These are phyloP conservation scores for Melanotaenia parkinsoni DNA, from an alignment of 2,797 vertebrate genomes.

Conservation along the genomic window DNA sequence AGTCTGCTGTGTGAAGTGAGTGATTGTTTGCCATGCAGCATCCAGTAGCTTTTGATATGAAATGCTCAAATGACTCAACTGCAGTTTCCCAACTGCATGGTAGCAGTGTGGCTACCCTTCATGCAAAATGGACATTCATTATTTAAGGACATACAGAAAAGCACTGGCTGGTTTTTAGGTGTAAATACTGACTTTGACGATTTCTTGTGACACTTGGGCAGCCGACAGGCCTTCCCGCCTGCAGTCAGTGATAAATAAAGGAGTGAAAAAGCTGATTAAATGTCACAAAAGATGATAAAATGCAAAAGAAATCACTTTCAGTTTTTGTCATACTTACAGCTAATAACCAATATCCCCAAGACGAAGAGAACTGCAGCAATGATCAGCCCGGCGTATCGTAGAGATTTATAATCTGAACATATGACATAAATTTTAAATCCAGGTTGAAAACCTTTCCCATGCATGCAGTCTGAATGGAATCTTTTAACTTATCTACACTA, in stretches of 20 bases:
- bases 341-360: slow-evolving; percentile 77
- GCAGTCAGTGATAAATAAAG: slow-evolving; percentile 17
- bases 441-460: neutral
- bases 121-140: slow-evolving; percentile 22
- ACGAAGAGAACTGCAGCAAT: slow-evolving; percentile 79
- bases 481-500: neutral
- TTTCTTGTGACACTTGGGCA: slow-evolving; percentile 60
- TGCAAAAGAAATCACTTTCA: neutral
- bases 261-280: neutral
- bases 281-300: neutral
- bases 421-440: slow-evolving; percentile 6
- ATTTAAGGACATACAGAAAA: neutral
- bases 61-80: slow-evolving; percentile 45
- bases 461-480: neutral
- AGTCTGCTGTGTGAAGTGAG: slow-evolving; percentile 65
- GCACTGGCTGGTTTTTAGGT: neutral
- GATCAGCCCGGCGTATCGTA: slow-evolving; percentile 67
- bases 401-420: slow-evolving; percentile 72
- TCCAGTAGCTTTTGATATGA: slow-evolving; percentile 37
- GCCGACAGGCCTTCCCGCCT: slow-evolving; percentile 71
- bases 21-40: slow-evolving; percentile 56
- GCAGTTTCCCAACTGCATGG: slow-evolving; percentile 28
- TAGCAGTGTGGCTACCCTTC: slow-evolving; percentile 23
- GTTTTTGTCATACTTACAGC: slow-evolving; percentile 73
- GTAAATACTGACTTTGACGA: slow-evolving; percentile 73